Evolutionary conservation across 1,140 invertebrate species (phyloP).

Genomic region (Tetramorium alpestre): DNA sequence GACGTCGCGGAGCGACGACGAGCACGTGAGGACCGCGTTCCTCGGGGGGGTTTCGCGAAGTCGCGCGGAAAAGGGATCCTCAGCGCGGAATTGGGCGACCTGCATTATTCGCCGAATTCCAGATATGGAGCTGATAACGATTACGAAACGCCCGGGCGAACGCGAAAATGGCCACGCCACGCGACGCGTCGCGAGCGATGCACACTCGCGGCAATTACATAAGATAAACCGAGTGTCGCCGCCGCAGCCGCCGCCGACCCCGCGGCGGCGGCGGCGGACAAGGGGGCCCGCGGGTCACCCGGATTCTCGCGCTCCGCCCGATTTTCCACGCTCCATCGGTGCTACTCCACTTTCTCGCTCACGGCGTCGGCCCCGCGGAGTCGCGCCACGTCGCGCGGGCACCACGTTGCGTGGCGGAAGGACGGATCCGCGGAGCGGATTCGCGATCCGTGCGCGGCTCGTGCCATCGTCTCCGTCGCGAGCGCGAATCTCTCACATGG

Average conservation of each 20-base stretch:
- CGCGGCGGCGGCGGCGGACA: too few relatives aligned
- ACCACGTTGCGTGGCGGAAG: background rate
- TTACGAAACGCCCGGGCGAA: conserved; percentile 83
- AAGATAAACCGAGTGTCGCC: conserved; percentile 46
- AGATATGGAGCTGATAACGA: conserved; percentile 85
- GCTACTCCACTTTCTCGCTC: too few relatives aligned
- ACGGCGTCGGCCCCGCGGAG: background rate
- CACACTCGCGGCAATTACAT: conserved; percentile 47
- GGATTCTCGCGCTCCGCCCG: background rate
- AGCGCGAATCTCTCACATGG: too few relatives aligned
- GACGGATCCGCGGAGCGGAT: too few relatives aligned
- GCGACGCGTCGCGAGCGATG: background rate
- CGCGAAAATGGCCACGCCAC: conserved; percentile 83
- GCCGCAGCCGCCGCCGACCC: too few relatives aligned
- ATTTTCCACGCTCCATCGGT: background rate
- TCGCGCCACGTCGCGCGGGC: background rate
- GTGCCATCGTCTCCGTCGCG: too few relatives aligned
- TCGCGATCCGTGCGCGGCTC: too few relatives aligned
- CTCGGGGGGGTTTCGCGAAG: too few relatives aligned
- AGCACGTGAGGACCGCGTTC: background rate
- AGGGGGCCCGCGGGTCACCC: background rate
- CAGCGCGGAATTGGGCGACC: background rate
- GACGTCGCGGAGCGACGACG: background rate
- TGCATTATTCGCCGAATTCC: conserved; percentile 84
- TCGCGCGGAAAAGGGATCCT: too few relatives aligned